Percentiles rank a stretch among this genome's conserved stretches.
Conservation (phyloP, 2,113 vertebrate genomes). For the Colinus virginianus region DNA sequence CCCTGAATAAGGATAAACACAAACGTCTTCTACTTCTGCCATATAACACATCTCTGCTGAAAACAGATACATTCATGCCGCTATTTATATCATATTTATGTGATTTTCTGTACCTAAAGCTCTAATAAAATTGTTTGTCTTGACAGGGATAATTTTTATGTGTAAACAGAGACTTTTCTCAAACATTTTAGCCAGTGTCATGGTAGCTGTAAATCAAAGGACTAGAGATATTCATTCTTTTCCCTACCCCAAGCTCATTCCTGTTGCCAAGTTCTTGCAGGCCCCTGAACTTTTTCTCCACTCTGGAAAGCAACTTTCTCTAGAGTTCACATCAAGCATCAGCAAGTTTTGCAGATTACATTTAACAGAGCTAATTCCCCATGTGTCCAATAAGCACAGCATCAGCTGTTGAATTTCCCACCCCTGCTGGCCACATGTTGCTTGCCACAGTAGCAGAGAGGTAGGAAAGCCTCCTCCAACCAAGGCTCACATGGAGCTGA, state of each 20-base stretch:
- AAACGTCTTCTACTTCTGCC: neutral
- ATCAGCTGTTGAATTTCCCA: neutral
- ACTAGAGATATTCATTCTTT: neutral
- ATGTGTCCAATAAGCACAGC: neutral
- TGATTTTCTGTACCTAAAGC: slow-evolving; percentile 19
- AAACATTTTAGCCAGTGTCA: neutral
- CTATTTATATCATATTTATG: slow-evolving; percentile 24
- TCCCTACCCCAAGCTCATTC: neutral
- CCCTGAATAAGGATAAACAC: slow-evolving; percentile 6
- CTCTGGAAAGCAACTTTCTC: slow-evolving; percentile 19
- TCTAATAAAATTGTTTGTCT: slow-evolving; percentile 21
- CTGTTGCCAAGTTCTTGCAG: slow-evolving; percentile 14
- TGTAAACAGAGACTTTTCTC: neutral
- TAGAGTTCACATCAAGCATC: slow-evolving; percentile 9
- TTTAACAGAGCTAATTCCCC: neutral
- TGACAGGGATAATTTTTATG: slow-evolving; percentile 7
- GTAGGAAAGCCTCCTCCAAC: neutral
- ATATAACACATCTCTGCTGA: neutral
- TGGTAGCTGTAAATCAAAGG: neutral
- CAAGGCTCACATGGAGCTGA: neutral
- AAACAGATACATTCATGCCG: neutral
- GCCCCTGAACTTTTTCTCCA: neutral
- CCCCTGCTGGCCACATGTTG: neutral
- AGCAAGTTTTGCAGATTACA: slow-evolving; percentile 20
- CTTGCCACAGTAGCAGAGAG: neutral